These are phyloP conservation scores for cat (Felis catus) DNA, from an alignment of 2,113 vertebrate genomes.

Conservation along the genomic window F.catus_Fca126_mat1.0 CM031421.1:51310001-51310500, in stretches of 20 bases:
- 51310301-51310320: not conserved
- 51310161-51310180: not conserved
- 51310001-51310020: not conserved
- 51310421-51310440: no score
- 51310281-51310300: not conserved
- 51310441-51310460: not conserved
- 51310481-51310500: not conserved
- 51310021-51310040: not conserved
- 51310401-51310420: not conserved
- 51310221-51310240: conserved; percentile 10
- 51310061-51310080: not conserved
- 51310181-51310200: not conserved
- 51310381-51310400: not conserved
- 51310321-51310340: not conserved
- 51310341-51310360: not conserved
- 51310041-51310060: not conserved
- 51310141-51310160: not conserved
- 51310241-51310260: conserved; percentile 15
- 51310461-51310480: not conserved
- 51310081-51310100: not conserved
- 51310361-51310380: not conserved
- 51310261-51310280: conserved; percentile 18
- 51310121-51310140: not conserved
- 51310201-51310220: not conserved
- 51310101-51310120: not conserved